Conservation (phyloP, 2,797 vertebrate genomes). For the Pseudochaenichthys georgianus region DNA sequence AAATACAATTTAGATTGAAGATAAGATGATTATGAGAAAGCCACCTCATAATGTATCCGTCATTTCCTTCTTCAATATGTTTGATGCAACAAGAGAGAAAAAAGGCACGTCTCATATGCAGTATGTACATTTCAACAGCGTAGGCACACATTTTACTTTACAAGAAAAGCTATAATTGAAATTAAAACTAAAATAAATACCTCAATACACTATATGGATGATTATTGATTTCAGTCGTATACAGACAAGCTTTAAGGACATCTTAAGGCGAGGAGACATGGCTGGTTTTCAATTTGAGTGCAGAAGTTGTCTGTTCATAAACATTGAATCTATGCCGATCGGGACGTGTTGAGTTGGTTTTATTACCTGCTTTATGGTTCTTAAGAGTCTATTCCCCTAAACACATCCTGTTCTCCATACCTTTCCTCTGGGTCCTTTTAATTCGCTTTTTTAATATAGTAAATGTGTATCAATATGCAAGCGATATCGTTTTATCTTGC, state of each 20-base stretch:
- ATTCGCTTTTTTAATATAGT: not conserved
- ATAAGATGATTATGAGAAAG: no score
- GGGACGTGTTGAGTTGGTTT: not conserved
- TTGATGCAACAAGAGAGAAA: not conserved
- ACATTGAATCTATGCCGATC: not conserved
- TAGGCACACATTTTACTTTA: constrained; percentile 18
- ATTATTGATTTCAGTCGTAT: constrained; percentile 10
- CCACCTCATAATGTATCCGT: not conserved
- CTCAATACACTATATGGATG: constrained; percentile 24
- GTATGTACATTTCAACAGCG: constrained; percentile 38
- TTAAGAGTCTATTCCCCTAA: not conserved
- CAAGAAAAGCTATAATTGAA: constrained; percentile 20
- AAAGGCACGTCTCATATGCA: constrained; percentile 22
- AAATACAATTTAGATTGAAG: not conserved
- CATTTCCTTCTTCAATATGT: constrained; percentile 1
- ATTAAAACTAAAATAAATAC: constrained; percentile 55
- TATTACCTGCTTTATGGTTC: not conserved
- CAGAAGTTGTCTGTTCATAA: constrained; percentile 4
- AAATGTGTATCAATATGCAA: constrained; percentile 19
- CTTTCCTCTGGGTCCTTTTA: not conserved
- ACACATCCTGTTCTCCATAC: not conserved
- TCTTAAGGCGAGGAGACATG: constrained; percentile 3
- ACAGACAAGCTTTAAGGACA: not conserved
- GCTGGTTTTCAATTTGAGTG: not conserved
- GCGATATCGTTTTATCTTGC: constrained; percentile 25